These are phyloP conservation scores for Embiotoca jacksoni DNA, from an alignment of 2,113 vertebrate genomes.

Conservation along the genomic window DNA sequence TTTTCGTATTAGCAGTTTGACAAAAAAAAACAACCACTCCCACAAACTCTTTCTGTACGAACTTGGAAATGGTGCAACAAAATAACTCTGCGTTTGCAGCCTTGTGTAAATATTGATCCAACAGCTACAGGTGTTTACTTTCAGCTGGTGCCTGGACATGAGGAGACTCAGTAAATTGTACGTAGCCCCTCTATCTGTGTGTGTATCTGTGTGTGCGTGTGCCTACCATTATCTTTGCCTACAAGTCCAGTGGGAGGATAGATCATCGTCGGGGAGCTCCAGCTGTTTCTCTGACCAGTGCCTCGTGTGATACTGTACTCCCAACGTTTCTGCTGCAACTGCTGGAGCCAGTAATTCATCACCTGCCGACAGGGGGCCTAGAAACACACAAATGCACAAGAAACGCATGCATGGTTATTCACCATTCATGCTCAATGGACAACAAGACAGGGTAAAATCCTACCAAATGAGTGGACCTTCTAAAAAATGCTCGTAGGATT, in stretches of 20 bases:
- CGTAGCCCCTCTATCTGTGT: background rate
- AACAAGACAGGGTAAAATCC: background rate
- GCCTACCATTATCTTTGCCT: slow-evolving; percentile 90
- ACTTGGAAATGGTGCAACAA: background rate
- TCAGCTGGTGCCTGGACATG: slow-evolving; percentile 9
- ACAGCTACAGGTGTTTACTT: slow-evolving; percentile 24
- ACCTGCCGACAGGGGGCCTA: slow-evolving; percentile 92
- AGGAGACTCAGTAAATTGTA: background rate
- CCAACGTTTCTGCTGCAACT: slow-evolving; percentile 97
- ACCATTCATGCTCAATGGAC: background rate
- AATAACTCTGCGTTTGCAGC: background rate
- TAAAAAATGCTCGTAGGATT: no score
- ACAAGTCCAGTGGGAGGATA: slow-evolving; percentile 90
- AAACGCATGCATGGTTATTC: background rate
- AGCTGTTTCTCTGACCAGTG: slow-evolving; percentile 85
- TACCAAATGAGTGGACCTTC: no score
- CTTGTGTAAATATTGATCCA: slow-evolving; percentile 38
- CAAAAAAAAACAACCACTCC: background rate
- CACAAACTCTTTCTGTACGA: background rate
- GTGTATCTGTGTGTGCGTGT: background rate
- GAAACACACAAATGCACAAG: background rate
- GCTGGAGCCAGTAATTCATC: slow-evolving; percentile 96
- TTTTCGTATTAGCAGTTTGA: background rate
- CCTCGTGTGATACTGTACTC: slow-evolving; percentile 91
- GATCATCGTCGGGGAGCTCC: slow-evolving; percentile 80